Percentiles rank a stretch among this genome's conserved stretches.
Conservation (phyloP, 2,888 invertebrate species). For the Polydesmus complanatus region DNA sequence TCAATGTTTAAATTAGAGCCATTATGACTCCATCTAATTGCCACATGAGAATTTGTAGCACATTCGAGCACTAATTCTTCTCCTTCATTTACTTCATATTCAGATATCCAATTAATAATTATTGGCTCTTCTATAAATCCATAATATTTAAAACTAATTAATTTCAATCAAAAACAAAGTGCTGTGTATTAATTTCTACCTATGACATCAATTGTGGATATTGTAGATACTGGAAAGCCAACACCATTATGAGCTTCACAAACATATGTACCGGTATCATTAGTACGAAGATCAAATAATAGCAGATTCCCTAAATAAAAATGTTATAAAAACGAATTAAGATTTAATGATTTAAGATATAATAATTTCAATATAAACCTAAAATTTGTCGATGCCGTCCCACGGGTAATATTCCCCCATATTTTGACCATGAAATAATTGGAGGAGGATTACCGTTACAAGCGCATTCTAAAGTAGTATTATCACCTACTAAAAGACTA, state of each 20-base stretch:
- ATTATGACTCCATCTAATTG: constrained; percentile 71
- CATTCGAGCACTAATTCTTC: constrained; percentile 34
- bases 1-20: constrained; percentile 48
- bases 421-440: constrained; percentile 11
- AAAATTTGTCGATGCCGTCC: constrained; percentile 8
- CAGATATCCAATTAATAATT: constrained; percentile 31
- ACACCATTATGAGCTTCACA: constrained; percentile 55
- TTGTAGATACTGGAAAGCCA: constrained; percentile 40
- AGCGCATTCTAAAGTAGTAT: constrained; percentile 14
- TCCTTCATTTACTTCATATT: constrained; percentile 40
- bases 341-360: background rate
- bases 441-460: constrained; percentile 12
- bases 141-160: background rate
- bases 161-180: background rate
- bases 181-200: constrained; percentile 25
- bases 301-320: constrained; percentile 11
- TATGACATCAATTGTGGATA: constrained; percentile 32
- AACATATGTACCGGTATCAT: constrained; percentile 50
- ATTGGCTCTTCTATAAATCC: constrained; percentile 31
- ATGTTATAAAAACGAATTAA: background rate
- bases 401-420: constrained; percentile 10
- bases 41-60: constrained; percentile 49
- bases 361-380: background rate
- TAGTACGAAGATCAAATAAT: constrained; percentile 5
- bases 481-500: constrained; percentile 6